A percentile compares a stretch with the other conserved stretches of the same genome.
Evolutionary conservation across 2,113 vertebrate genomes (phyloP).

Genomic region (Shinisaurus crocodilurus): DNA sequence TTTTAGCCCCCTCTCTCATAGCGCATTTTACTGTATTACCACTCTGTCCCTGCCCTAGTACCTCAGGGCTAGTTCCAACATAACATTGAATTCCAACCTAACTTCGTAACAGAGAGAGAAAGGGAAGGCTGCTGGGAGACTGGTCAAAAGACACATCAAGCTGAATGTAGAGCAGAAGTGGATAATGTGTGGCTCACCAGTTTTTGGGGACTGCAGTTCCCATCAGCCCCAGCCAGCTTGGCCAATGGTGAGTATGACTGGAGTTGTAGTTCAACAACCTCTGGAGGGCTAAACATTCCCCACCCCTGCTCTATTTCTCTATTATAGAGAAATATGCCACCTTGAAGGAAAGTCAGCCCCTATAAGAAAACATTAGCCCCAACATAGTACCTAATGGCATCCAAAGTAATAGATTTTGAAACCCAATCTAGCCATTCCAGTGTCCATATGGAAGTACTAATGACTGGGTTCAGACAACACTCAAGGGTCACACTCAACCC

Average conservation of each 20-base stretch:
- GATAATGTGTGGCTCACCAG: no score
- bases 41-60: not conserved
- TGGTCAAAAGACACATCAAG: not conserved
- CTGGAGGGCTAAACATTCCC: no score
- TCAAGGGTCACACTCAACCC: no score
- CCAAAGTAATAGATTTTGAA: constrained; percentile 1
- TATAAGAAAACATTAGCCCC: not conserved
- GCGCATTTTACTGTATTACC: not conserved
- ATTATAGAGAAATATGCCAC: no score
- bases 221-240: no score
- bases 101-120: not conserved
- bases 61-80: not conserved
- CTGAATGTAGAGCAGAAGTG: not conserved
- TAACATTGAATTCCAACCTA: not conserved
- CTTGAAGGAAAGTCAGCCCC: not conserved
- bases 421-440: not conserved
- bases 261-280: no score
- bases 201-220: not conserved
- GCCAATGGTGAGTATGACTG: no score
- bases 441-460: not conserved
- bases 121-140: not conserved
- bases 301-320: no score
- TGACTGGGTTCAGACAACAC: no score
- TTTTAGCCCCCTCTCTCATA: not conserved
- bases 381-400: not conserved